phyloP scores from a whole-genome alignment of 2,113 vertebrate genomes.

The Sigmodon hispidus region DNA sequence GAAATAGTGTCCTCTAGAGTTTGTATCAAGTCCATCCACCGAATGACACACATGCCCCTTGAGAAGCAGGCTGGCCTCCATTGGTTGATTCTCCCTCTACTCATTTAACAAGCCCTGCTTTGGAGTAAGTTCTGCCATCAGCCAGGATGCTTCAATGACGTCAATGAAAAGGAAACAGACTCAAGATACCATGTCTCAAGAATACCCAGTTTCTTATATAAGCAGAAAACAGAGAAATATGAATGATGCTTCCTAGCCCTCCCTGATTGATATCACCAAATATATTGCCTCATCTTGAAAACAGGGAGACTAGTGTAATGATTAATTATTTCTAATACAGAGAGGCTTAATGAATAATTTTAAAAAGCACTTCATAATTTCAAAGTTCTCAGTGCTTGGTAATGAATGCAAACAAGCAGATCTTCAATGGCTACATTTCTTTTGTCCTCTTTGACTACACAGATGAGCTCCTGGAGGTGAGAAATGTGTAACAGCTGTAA shows the following conservation, averaged over 20 bases:
- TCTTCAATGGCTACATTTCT: background rate
- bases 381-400: constrained; percentile 50
- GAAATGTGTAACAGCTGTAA: constrained; percentile 1
- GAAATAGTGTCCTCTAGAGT: background rate
- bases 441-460: background rate
- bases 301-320: constrained; percentile 42
- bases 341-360: constrained; percentile 64
- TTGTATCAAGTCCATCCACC: background rate
- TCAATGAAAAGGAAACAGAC: background rate
- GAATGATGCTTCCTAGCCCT: background rate
- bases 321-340: constrained; percentile 58
- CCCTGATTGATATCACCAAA: constrained; percentile 24
- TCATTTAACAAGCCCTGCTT: background rate
- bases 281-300: constrained; percentile 49
- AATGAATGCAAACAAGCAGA: constrained; percentile 60
- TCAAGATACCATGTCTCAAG: background rate
- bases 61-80: background rate
- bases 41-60: background rate
- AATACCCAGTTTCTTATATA: background rate
- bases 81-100: background rate
- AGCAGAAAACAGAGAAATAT: background rate
- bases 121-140: background rate
- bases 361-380: constrained; percentile 58
- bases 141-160: background rate
- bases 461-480: background rate